Base-by-base conservation (phyloP, 2,113 vertebrate genomes). In the Oceanodroma tethys region DNA sequence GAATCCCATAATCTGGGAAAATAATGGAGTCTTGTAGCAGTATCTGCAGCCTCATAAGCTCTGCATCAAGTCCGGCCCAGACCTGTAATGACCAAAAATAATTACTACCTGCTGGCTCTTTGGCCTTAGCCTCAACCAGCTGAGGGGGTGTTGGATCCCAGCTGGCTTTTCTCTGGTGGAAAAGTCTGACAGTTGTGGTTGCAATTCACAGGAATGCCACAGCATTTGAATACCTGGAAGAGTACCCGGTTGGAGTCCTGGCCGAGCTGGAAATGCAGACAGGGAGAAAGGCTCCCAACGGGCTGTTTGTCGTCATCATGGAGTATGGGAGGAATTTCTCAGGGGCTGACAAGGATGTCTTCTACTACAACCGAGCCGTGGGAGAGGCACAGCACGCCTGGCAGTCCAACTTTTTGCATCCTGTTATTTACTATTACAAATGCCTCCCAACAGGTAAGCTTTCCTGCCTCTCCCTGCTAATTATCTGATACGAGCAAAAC, bases 361-460 rank as follows among this genome's bases (percentile, higher is more conserved):
- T 99, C 96, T 98, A 98, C 65, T 97, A 98, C 13, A 98, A 98
- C 78, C 98, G 99, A 60, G 98, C 99, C 0, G 98, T 99, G 93
- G 99, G 98, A 18, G 99, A 99, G 82, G 99, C 98, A 42, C 98
- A 98, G 55, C 98, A 98, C 6, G 99, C 99, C 79, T 99, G 99
- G 99, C 98, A 98, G 87, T 99, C 99, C 16, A 99, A 99, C 98
- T 99, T 99, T 93, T 98, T 99, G 48, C 99, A 99, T 79, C 99
- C 99, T 8, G 99, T 99, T 89, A 98, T 99, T 92, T 99, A 99
- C 90, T 99, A 98, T 94, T 99, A 99, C 92, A 98, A 97, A 63
- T 95, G 9, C 27, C 98, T 99, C 29, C 99, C 99, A 59, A 99
- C 99, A 21, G 99, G 99, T 99, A 90, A 98, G 94, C 42, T 11